A percentile compares a stretch with the other conserved stretches of the same genome.
Evolutionary conservation across 1,140 invertebrate genomes (phyloP).

Genomic region (Potamilus streckersoni): DNA sequence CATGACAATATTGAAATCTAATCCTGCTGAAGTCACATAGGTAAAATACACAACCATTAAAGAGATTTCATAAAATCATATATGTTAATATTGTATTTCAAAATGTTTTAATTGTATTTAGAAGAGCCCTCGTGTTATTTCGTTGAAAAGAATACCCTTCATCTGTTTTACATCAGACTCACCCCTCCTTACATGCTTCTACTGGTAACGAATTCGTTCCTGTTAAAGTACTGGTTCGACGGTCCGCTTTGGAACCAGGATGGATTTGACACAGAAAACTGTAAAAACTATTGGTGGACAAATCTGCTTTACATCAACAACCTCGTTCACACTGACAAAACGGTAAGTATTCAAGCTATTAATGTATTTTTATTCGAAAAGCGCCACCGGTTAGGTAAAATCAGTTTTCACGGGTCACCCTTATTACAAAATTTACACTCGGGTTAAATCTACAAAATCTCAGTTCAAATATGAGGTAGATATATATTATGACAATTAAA

Average conservation of each 20-base stretch:
- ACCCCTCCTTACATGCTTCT: constrained; percentile 57
- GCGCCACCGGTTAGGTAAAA: neutral
- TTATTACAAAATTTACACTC: neutral
- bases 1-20: too few species aligned
- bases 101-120: too few species aligned
- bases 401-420: neutral
- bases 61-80: too few species aligned
- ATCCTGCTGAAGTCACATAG: too few species aligned
- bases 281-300: constrained; percentile 82
- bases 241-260: constrained; percentile 53
- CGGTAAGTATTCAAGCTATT: constrained; percentile 13
- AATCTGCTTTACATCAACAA: constrained; percentile 88
- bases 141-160: too few species aligned
- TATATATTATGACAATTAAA: too few species aligned
- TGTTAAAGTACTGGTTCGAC: constrained; percentile 51
- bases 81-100: too few species aligned
- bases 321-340: constrained; percentile 75
- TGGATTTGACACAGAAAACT: constrained; percentile 58
- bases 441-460: too few species aligned
- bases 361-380: neutral
- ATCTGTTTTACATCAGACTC: constrained; percentile 32
- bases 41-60: too few species aligned
- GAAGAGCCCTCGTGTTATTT: too few species aligned
- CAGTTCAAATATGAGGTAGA: too few species aligned
- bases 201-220: constrained; percentile 48